Percentiles rank a stretch among this genome's conserved stretches.
Evolutionary conservation across 2,888 invertebrate species (phyloP).

Genomic region (Acanthosepion esculentum): DNA sequence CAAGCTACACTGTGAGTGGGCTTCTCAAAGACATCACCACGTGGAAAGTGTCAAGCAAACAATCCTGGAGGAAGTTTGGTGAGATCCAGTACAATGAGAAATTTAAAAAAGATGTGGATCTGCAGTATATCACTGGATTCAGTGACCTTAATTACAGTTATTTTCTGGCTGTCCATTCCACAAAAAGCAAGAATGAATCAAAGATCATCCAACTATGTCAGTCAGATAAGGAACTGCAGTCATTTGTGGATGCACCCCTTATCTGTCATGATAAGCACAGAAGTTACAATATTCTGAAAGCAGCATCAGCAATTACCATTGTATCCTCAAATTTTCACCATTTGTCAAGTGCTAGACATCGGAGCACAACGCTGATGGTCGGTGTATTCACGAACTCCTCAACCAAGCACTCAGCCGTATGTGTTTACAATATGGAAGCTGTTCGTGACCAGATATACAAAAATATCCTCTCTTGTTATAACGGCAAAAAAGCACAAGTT

Average conservation of each 20-base stretch:
- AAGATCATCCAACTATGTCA: constrained; percentile 96
- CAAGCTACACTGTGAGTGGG: constrained; percentile 78
- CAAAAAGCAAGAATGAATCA: constrained; percentile 79
- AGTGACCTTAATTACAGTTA: constrained; percentile 67
- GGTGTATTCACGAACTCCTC: constrained; percentile 85
- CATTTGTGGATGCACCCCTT: constrained; percentile 97
- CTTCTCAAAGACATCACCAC: constrained; percentile 49
- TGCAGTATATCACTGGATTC: constrained; percentile 68
- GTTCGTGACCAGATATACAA: constrained; percentile 62
- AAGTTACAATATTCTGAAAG: constrained; percentile 91
- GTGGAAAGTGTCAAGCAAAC: constrained; percentile 81
- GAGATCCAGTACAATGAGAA: constrained; percentile 34
- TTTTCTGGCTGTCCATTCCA: constrained; percentile 86
- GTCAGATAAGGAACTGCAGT: constrained; percentile 95
- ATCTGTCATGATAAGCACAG: constrained; percentile 82
- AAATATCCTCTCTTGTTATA: constrained; percentile 65
- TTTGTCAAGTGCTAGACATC: constrained; percentile 56
- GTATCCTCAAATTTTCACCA: constrained; percentile 91
- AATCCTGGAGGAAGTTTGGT: background rate
- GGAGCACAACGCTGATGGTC: constrained; percentile 60
- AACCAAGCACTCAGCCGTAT: constrained; percentile 64
- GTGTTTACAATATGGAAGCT: constrained; percentile 66
- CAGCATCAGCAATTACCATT: constrained; percentile 93
- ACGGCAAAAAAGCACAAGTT: constrained; percentile 55
- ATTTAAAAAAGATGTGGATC: constrained; percentile 39